These are phyloP conservation scores for Oophaga pumilio DNA, from an alignment of 2,113 vertebrate species.

Conservation along the genomic window DNA sequence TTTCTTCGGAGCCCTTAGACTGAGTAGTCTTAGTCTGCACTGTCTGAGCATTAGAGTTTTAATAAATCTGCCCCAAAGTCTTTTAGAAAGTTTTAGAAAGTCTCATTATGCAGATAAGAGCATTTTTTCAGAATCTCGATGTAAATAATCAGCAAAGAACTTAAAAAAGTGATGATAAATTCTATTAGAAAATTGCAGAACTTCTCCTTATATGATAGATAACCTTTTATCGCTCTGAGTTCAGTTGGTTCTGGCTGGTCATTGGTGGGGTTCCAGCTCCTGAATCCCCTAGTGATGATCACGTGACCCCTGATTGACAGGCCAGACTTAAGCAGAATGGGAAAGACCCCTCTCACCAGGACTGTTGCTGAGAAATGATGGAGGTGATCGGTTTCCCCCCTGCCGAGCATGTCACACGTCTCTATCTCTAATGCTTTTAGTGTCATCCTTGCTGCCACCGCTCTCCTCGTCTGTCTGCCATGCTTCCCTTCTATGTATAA, in stretches of 20 bases:
- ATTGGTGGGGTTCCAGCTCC: background rate
- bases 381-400: background rate
- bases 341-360: background rate
- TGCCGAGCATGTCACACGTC: background rate
- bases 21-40: too few species aligned
- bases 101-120: too few species aligned
- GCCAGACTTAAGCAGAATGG: background rate
- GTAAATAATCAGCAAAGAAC: too few species aligned
- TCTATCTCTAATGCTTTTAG: background rate
- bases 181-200: too few species aligned
- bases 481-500: background rate
- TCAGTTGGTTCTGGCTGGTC: background rate
- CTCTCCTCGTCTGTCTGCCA: background rate
- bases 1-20: too few species aligned
- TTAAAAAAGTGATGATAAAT: too few species aligned
- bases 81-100: too few species aligned
- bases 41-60: too few species aligned
- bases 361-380: background rate
- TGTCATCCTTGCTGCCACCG: background rate
- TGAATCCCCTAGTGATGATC: background rate
- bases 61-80: too few species aligned
- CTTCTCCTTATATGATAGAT: too few species aligned
- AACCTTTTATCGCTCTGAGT: too few species aligned
- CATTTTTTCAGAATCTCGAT: too few species aligned
- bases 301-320: background rate